Percentiles rank a stretch among this genome's conserved stretches.
phyloP scores from a whole-genome alignment of 2,797 vertebrate species.

The Vespertilio murinus region DNA sequence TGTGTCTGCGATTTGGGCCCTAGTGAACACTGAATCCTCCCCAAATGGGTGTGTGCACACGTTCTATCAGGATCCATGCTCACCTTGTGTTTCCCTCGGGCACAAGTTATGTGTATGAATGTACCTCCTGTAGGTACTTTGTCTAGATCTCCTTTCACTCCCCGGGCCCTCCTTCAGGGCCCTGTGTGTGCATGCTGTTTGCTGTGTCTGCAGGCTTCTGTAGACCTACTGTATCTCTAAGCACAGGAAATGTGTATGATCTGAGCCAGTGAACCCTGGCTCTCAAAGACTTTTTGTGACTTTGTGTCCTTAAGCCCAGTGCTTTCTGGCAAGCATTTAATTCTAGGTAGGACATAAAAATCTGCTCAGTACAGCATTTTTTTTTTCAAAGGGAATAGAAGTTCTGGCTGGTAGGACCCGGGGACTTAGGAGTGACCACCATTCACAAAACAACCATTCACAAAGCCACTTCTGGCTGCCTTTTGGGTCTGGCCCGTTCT shows the following conservation, averaged over 20 bases:
- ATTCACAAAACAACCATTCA: neutral
- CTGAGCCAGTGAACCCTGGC: neutral
- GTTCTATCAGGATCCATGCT: neutral
- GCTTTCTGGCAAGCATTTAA: constrained; percentile 68
- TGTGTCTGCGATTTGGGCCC: constrained; percentile 22
- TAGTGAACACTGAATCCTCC: constrained; percentile 11
- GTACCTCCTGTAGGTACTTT: neutral
- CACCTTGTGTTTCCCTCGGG: constrained; percentile 32
- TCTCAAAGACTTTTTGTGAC: constrained; percentile 22
- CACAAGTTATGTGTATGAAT: neutral
- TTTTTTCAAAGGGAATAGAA: constrained; percentile 31
- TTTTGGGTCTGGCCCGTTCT: neutral
- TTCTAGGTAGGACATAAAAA: constrained; percentile 69
- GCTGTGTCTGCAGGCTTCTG: constrained; percentile 32
- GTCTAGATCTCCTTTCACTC: neutral
- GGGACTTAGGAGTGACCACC: neutral
- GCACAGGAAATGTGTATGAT: constrained; percentile 71
- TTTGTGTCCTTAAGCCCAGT: constrained; percentile 69
- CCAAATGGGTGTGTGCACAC: neutral
- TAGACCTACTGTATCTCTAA: constrained; percentile 31
- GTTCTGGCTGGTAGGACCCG: neutral
- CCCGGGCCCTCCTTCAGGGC: neutral
- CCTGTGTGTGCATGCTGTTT: constrained; percentile 47
- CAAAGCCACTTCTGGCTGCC: neutral
- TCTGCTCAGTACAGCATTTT: constrained; percentile 70